phyloP scores from a whole-genome alignment of 2,797 vertebrate species.

The Cheirogaleus major region DNA sequence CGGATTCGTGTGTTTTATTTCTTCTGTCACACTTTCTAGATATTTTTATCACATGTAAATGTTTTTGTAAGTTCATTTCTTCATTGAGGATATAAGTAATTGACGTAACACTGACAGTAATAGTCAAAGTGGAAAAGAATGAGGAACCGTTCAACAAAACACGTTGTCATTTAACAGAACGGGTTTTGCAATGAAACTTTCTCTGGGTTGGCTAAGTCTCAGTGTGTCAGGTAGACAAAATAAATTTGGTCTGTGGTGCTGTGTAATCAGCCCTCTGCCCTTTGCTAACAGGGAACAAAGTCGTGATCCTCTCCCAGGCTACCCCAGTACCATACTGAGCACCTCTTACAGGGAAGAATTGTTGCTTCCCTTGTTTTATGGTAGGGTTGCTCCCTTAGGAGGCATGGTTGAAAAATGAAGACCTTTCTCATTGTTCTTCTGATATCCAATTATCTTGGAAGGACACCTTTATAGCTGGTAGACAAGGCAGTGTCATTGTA shows the following conservation, averaged over 20 bases:
- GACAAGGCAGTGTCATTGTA: background rate
- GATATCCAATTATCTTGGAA: background rate
- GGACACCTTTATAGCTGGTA: background rate
- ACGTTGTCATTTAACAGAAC: background rate
- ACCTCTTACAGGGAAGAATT: background rate
- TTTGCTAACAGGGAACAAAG: background rate
- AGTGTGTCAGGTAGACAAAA: background rate
- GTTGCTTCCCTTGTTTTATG: background rate
- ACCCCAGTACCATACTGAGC: background rate
- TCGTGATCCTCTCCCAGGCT: background rate
- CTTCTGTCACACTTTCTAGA: background rate
- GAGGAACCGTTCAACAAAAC: background rate
- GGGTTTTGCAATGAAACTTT: background rate
- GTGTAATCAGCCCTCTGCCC: too few relatives aligned
- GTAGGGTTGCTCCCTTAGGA: too few relatives aligned
- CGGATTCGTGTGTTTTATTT: background rate
- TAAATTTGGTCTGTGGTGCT: background rate
- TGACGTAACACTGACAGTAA: background rate
- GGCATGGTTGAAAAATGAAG: background rate
- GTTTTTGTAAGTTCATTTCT: background rate
- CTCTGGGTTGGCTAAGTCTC: background rate
- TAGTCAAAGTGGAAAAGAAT: background rate
- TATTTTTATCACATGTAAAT: background rate
- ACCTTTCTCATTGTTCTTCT: background rate
- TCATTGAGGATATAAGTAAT: background rate